Evolutionary conservation across 2,888 invertebrate species (phyloP), one percentile per base, ranked within the genome.

Genomic region (Empis livida): DNA sequence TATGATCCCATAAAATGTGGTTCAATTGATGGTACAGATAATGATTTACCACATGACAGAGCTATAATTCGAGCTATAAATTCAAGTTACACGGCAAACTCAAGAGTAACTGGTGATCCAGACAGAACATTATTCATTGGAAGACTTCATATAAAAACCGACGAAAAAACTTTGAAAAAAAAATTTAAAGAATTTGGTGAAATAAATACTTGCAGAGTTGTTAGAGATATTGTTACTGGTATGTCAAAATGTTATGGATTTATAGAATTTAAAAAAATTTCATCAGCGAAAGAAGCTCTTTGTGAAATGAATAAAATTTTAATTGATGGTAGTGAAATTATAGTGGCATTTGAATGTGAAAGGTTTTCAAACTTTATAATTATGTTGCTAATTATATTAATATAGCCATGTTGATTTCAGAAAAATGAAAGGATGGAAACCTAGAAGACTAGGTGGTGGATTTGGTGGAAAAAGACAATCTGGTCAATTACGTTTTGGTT

Each of bases 401-500:
- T 40, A n/a, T 32, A n/a, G n/a, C 5, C 20, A n/a, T 44, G n/a
- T 41, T 45, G 14, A 40, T 45, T 45, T 31, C 35, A 53, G 54
- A 51, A 69, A 68, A 10, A 62, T 88, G 58, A 73, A 73, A 48
- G 88, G 88, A 2, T 92, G 92, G 92, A 78, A 80, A 60, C 92
- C 92, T 3, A 73, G 92, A 52, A 69, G 92, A 52, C 70, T 91
- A 8, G 92, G 92, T 5, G 92, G 92, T 14, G 92, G 92, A 13
- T 84, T 90, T 61, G 89, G 89, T 5, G 92, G 92, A 0, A 77
- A 75, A 54, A 89, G 85, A 59, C 86, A 88, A 64, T 84, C 91
- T 0, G 92, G 92, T 0, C 92, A 93, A 61, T 71, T 92, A 39
- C 68, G 92, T 50, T 93, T 92, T 71, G 92, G 92, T 2, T 84